Conservation (phyloP, 2,113 vertebrate genomes). For the Montifringilla adamsi region DNA sequence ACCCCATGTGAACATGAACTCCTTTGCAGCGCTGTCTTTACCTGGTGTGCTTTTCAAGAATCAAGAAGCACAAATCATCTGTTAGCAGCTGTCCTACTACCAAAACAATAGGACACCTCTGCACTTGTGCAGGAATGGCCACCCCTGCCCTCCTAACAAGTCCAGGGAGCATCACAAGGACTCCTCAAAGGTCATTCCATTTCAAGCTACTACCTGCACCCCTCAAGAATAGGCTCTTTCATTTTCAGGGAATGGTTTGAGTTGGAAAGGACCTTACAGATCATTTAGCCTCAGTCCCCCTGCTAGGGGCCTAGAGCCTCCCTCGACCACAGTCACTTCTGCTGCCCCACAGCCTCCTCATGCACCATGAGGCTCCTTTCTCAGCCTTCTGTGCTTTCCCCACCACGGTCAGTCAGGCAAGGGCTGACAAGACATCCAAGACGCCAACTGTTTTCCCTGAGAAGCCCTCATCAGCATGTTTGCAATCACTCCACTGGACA, state of each 20-base stretch:
- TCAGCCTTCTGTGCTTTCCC: not conserved
- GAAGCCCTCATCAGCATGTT: not conserved
- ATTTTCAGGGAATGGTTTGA: not conserved
- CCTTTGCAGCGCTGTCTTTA: not conserved
- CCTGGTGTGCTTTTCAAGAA: not conserved
- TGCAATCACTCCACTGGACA: not conserved
- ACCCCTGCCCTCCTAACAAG: not conserved
- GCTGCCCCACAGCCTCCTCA: not conserved
- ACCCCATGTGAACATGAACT: accelerated
- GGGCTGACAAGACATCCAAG: not conserved
- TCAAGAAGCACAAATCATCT: not conserved
- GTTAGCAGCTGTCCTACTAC: not conserved
- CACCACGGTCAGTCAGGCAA: accelerated
- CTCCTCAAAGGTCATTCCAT: not conserved
- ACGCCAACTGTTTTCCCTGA: not conserved
- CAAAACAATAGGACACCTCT: not conserved
- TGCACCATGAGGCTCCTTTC: too few relatives aligned
- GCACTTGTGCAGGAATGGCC: not conserved
- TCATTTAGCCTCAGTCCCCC: not conserved
- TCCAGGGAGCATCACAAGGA: not conserved
- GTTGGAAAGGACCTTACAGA: not conserved
- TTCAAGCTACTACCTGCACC: not conserved
- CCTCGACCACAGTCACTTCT: not conserved
- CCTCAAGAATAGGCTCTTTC: not conserved
- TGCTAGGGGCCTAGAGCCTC: not conserved